Evolutionary conservation across 2,797 vertebrate genomes (phyloP).

Genomic region (Scolopax bukidnonensis): DNA sequence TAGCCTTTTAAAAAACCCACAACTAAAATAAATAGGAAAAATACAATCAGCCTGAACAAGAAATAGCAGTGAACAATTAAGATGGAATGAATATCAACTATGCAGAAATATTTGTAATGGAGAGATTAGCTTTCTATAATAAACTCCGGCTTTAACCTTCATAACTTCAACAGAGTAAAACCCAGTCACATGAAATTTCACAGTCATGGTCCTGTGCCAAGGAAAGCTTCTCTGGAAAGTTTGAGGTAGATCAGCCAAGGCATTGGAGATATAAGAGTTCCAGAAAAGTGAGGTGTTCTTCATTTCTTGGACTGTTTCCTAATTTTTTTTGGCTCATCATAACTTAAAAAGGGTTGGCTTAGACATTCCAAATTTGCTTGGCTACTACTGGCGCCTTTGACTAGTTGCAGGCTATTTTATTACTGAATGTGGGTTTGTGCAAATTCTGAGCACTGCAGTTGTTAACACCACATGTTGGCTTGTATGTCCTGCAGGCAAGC

Average conservation of each 20-base stretch:
- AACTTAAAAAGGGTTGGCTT: conserved; percentile 55
- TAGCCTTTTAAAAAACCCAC: neutral
- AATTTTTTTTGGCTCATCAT: conserved; percentile 56
- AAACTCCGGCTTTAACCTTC: conserved; percentile 14
- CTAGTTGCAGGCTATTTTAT: conserved; percentile 61
- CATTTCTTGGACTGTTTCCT: conserved; percentile 57
- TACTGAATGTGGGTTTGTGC: conserved; percentile 29
- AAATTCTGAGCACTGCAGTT: neutral
- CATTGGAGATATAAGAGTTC: conserved; percentile 65
- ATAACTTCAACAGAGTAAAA: conserved; percentile 37
- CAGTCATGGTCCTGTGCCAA: conserved; percentile 22
- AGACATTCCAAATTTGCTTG: conserved; percentile 53
- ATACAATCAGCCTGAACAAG: neutral
- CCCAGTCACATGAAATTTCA: conserved; percentile 51
- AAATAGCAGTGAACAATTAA: conserved; percentile 2
- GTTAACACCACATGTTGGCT: conserved; percentile 39
- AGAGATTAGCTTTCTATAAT: conserved; percentile 32
- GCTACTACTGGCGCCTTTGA: conserved; percentile 50
- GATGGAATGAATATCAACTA: neutral
- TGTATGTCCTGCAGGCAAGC: neutral
- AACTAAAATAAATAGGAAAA: neutral
- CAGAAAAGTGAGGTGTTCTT: conserved; percentile 64
- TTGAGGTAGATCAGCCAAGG: conserved; percentile 38
- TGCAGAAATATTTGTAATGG: conserved; percentile 23
- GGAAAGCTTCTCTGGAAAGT: conserved; percentile 64